These are phyloP conservation scores for Cinara cedri DNA, from an alignment of 2,888 invertebrate genomes.

Conservation along the genomic window DNA sequence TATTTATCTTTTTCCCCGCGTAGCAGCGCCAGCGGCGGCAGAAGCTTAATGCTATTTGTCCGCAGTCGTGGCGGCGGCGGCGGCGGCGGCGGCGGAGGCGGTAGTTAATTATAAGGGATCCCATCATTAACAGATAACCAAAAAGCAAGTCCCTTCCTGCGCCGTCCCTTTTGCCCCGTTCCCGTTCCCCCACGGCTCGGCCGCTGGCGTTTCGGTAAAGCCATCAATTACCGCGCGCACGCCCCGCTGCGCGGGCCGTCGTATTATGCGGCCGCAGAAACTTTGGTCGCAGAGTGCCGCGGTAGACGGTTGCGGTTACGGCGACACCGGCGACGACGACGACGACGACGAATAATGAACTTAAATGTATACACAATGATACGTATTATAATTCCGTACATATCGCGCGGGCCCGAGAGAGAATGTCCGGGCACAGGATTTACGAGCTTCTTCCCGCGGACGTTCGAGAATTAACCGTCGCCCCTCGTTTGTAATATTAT, in stretches of 20 bases:
- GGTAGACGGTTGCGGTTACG: background rate
- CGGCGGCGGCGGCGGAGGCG: conserved; percentile 6
- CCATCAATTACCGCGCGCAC: conserved; percentile 45
- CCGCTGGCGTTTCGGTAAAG: conserved; percentile 20
- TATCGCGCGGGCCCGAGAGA: conserved; percentile 26
- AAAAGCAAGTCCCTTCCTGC: conserved; percentile 50
- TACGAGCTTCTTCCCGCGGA: conserved; percentile 32
- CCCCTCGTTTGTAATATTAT: too few relatives aligned
- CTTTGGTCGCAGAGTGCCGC: conserved; percentile 7
- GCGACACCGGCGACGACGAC: too few relatives aligned
- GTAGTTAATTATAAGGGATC: conserved; percentile 55
- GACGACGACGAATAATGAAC: conserved; percentile 36
- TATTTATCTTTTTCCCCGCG: background rate
- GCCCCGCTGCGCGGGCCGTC: background rate
- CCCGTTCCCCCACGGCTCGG: background rate
- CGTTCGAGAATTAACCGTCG: conserved; percentile 18
- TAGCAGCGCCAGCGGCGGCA: background rate
- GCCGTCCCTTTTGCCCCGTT: background rate
- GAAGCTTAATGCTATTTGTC: conserved; percentile 49
- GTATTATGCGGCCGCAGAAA: background rate
- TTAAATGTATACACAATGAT: conserved; percentile 1
- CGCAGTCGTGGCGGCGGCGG: conserved; percentile 9
- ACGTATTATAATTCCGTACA: conserved; percentile 34
- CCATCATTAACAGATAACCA: conserved; percentile 55
- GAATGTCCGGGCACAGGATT: conserved; percentile 21